Evolutionary conservation across 2,888 invertebrate species (phyloP).

Genomic region (Andrena praecox): DNA sequence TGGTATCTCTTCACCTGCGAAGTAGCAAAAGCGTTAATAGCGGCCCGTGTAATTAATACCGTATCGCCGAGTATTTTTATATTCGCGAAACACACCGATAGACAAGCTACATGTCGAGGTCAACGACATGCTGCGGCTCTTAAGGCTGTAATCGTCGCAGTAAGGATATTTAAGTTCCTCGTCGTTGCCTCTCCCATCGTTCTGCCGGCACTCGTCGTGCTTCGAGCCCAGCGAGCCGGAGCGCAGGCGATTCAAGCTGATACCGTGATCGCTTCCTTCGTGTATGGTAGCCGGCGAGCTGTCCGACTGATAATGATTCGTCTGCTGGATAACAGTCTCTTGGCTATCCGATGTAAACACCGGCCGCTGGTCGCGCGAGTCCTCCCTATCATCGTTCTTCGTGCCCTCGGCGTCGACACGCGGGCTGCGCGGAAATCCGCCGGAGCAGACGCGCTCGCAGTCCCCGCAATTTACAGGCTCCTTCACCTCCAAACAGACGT

Average conservation of each 20-base stretch:
- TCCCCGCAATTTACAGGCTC: slow-evolving; percentile 81
- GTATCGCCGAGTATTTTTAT: slow-evolving; percentile 2
- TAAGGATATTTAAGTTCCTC: slow-evolving; percentile 70
- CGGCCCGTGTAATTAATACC: neutral
- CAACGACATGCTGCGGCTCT: slow-evolving; percentile 82
- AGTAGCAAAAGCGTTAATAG: slow-evolving; percentile 10
- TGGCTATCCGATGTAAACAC: slow-evolving; percentile 13
- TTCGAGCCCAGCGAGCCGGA: slow-evolving; percentile 76
- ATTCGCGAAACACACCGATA: slow-evolving; percentile 74
- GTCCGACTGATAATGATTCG: slow-evolving; percentile 39
- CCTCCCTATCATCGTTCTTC: slow-evolving; percentile 24
- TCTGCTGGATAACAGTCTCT: neutral
- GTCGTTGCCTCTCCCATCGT: slow-evolving; percentile 77
- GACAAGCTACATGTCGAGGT: slow-evolving; percentile 83
- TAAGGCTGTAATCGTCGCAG: slow-evolving; percentile 75
- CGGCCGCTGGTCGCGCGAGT: slow-evolving; percentile 12
- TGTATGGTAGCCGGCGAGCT: slow-evolving; percentile 13
- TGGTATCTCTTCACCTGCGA: slow-evolving; percentile 88
- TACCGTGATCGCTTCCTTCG: slow-evolving; percentile 54
- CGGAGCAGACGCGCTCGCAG: slow-evolving; percentile 83
- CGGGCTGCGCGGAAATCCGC: slow-evolving; percentile 52
- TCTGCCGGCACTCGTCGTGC: slow-evolving; percentile 67
- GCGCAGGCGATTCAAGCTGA: slow-evolving; percentile 66
- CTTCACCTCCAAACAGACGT: slow-evolving; percentile 82
- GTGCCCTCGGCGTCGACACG: slow-evolving; percentile 21